A percentile compares a stretch with the other conserved stretches of the same genome.
Evolutionary conservation across 2,113 vertebrate genomes (phyloP).

Genomic region (Trogon melanurus): DNA sequence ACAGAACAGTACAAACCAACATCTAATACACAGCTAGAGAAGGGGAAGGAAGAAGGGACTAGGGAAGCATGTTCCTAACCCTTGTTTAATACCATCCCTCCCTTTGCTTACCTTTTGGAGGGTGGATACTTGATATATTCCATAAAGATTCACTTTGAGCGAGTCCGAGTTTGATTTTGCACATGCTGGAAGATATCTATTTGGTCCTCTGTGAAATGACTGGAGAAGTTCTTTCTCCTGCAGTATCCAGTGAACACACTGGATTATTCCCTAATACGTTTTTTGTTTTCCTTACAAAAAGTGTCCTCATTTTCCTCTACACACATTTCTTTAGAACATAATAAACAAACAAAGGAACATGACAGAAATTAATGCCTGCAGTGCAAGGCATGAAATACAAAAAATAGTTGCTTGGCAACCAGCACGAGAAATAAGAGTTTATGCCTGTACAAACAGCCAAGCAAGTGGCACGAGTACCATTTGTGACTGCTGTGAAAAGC

Average conservation of each 20-base stretch:
- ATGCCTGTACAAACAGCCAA: background rate
- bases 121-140: background rate
- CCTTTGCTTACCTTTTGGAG: background rate
- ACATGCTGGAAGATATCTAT: background rate
- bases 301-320: background rate
- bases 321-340: background rate
- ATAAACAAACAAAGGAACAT: constrained; percentile 55
- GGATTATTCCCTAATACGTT: background rate
- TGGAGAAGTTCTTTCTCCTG: background rate
- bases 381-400: constrained; percentile 32
- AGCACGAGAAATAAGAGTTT: constrained; percentile 32
- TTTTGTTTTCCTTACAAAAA: background rate
- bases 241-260: background rate
- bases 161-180: background rate
- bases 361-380: constrained; percentile 54
- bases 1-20: background rate
- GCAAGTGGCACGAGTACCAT: background rate
- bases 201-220: background rate
- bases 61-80: background rate
- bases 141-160: background rate
- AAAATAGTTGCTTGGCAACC: constrained; percentile 70
- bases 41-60: background rate
- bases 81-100: background rate
- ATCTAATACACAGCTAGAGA: background rate
- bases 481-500: background rate